Percentiles rank a stretch among this genome's conserved stretches.
phyloP scores from a whole-genome alignment of 2,888 invertebrate genomes.

The Dasypogon diadema region DNA sequence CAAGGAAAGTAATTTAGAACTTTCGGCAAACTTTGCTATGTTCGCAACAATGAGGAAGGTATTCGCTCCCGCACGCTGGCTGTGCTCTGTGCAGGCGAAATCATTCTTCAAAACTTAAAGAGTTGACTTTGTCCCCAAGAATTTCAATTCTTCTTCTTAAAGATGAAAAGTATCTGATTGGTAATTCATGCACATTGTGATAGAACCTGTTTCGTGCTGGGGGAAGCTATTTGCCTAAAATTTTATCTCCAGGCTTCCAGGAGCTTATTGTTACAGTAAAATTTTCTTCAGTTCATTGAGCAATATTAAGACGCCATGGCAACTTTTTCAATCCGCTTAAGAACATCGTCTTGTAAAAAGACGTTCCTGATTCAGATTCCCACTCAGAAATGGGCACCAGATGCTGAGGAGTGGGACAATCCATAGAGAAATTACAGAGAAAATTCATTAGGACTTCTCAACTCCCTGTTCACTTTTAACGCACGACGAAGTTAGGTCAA shows the following conservation, averaged over 20 bases:
- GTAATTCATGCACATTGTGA: background rate
- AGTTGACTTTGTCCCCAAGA: background rate
- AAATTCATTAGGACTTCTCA: conserved; percentile 37
- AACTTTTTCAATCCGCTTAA: too few species aligned
- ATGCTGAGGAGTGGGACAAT: background rate
- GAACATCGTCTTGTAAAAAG: background rate
- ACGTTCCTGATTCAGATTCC: too few species aligned
- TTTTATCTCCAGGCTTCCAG: background rate
- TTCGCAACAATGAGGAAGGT: conserved; percentile 14
- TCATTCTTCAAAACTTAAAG: background rate
- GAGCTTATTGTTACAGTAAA: background rate
- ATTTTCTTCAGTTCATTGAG: background rate
- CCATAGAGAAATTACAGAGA: conserved; percentile 6
- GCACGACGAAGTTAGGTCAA: conserved; percentile 24
- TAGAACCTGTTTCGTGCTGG: background rate
- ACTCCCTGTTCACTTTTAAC: conserved; percentile 28
- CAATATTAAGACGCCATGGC: too few species aligned
- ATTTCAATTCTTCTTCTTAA: background rate
- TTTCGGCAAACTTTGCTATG: conserved; percentile 35
- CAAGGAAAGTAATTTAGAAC: conserved; percentile 13
- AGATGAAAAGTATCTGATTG: background rate
- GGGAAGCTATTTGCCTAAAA: background rate
- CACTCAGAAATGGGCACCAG: background rate
- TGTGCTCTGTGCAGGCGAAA: background rate
- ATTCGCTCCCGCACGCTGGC: background rate